phyloP scores from a whole-genome alignment of 1,140 invertebrate genomes.

The Pristionchus pacificus region DNA sequence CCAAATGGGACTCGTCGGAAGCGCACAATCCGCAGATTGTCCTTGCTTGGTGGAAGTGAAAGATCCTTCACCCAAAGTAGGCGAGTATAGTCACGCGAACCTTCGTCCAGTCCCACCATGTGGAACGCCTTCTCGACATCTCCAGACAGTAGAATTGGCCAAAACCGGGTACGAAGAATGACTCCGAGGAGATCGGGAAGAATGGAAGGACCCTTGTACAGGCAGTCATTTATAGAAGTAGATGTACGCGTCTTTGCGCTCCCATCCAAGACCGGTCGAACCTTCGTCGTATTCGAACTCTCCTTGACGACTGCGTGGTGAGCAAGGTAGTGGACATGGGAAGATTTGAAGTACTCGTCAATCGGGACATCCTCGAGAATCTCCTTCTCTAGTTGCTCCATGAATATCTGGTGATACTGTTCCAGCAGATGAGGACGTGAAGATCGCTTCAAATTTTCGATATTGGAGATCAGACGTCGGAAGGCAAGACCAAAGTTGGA shows the following conservation, averaged over 20 bases:
- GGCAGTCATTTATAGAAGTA: constrained; percentile 53
- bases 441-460: neutral
- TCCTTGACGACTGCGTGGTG: neutral
- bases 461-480: neutral
- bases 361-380: neutral
- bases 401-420: neutral
- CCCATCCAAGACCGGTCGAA: constrained; percentile 58
- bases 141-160: constrained; percentile 10
- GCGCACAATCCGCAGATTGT: constrained; percentile 18
- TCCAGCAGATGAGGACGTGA: neutral
- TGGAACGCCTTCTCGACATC: constrained; percentile 44
- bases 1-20: constrained; percentile 37
- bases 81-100: constrained; percentile 28
- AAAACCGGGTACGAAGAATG: constrained; percentile 24
- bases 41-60: constrained; percentile 1
- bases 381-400: neutral
- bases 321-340: neutral
- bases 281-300: constrained; percentile 49
- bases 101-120: constrained; percentile 17
- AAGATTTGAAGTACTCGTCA: neutral
- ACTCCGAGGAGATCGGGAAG: constrained; percentile 35
- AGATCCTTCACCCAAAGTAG: constrained; percentile 33
- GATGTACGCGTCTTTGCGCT: constrained; percentile 41
- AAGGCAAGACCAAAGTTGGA: neutral
- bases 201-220: constrained; percentile 38